A percentile compares a stretch with the other conserved stretches of the same genome.
Conservation (phyloP, 1,140 invertebrate genomes). For the Pogonomyrmex barbatus region DNA sequence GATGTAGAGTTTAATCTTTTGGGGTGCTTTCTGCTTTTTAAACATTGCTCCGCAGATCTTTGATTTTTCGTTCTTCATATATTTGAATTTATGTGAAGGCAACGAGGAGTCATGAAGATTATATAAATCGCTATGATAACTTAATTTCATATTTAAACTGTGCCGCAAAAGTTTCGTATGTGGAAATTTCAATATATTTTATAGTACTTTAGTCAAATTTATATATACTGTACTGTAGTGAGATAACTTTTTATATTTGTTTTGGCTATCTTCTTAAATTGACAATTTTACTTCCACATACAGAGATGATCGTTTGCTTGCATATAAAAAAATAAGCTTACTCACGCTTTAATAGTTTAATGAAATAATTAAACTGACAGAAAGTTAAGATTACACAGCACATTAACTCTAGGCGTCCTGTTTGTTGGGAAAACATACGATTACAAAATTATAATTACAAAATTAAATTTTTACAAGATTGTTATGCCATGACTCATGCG, state of each 20-base stretch:
- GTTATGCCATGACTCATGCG: constrained; percentile 67
- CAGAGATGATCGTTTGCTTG: constrained; percentile 61
- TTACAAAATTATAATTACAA: constrained; percentile 26
- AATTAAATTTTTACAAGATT: constrained; percentile 35
- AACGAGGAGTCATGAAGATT: constrained; percentile 43
- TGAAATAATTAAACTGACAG: constrained; percentile 61
- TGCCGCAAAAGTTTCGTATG: constrained; percentile 45
- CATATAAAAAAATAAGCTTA: constrained; percentile 68
- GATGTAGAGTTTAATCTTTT: constrained; percentile 69
- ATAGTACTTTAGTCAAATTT: not conserved
- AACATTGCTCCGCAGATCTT: constrained; percentile 50
- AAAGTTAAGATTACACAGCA: constrained; percentile 61
- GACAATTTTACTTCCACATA: constrained; percentile 60
- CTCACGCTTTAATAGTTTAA: constrained; percentile 69
- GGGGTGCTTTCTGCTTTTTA: constrained; percentile 62
- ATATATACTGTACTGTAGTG: not conserved
- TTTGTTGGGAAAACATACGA: constrained; percentile 68
- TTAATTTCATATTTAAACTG: constrained; percentile 61
- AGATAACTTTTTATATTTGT: not conserved
- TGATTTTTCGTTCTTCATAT: constrained; percentile 50
- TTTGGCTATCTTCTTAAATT: not conserved
- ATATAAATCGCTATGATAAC: constrained; percentile 22
- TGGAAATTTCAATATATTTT: constrained; percentile 59
- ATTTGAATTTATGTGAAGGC: constrained; percentile 22
- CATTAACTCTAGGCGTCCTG: constrained; percentile 69